Evolutionary conservation across 2,113 vertebrate genomes (phyloP).

Genomic region (Eurystomus gularis): DNA sequence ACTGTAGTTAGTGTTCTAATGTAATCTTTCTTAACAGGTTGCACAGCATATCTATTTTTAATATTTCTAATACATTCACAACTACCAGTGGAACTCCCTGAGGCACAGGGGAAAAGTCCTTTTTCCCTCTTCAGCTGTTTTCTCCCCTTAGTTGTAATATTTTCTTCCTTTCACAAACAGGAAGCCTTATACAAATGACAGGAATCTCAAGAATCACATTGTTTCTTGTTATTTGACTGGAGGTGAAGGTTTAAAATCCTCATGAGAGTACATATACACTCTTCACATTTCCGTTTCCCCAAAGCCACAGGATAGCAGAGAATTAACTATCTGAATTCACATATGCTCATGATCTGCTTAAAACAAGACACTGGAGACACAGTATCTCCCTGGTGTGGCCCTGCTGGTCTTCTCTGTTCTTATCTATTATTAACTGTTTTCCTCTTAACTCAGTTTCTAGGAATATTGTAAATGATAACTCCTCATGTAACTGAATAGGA

Average conservation of each 20-base stretch:
- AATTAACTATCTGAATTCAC: not conserved
- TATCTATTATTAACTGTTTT: not conserved
- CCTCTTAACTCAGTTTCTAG: not conserved
- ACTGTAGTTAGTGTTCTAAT: not conserved
- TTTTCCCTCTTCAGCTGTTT: not conserved
- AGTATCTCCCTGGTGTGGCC: not conserved
- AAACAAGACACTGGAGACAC: not conserved
- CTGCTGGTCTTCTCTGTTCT: not conserved
- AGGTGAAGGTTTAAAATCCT: not conserved
- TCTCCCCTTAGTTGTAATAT: not conserved
- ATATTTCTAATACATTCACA: not conserved
- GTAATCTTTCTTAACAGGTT: not conserved
- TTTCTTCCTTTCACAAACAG: not conserved
- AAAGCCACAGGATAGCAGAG: not conserved
- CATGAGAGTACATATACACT: not conserved
- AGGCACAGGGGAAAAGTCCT: not conserved
- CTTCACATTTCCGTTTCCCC: not conserved
- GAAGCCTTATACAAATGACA: not conserved
- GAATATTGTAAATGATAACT: not conserved
- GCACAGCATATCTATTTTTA: not conserved
- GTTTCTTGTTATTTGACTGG: not conserved
- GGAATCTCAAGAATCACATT: not conserved
- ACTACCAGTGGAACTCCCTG: not conserved
- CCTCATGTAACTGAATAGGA: not conserved
- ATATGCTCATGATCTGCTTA: accelerated